These are phyloP conservation scores for Nilaparvata lugens DNA, from an alignment of 1,140 invertebrate genomes.

Conservation along the genomic window DNA sequence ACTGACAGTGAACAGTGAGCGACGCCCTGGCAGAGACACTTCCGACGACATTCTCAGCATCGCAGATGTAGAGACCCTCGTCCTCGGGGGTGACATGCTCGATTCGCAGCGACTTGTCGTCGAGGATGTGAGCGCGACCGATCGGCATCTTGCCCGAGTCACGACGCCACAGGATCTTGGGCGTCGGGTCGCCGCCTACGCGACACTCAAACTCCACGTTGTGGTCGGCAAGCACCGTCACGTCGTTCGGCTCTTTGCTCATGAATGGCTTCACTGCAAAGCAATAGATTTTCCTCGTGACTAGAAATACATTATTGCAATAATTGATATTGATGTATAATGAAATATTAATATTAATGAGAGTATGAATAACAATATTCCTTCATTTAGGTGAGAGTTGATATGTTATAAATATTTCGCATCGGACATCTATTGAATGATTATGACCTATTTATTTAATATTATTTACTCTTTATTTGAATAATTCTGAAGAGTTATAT, in stretches of 20 bases:
- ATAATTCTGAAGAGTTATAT: too few species aligned
- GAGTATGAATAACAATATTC: too few species aligned
- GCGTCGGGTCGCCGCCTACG: conserved; percentile 81
- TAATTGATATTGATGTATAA: too few species aligned
- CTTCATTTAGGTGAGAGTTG: too few species aligned
- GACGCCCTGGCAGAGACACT: conserved; percentile 61
- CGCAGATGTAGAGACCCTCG: conserved; percentile 72
- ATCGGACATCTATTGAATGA: too few species aligned
- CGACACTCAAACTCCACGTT: conserved; percentile 79
- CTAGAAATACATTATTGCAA: too few species aligned
- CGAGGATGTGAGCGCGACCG: conserved; percentile 58
- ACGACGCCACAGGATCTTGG: conserved; percentile 80
- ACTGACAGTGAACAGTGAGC: conserved; percentile 67
- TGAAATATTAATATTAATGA: too few species aligned
- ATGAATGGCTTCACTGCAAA: conserved; percentile 81
- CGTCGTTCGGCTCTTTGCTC: conserved; percentile 71
- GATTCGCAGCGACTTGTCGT: conserved; percentile 66
- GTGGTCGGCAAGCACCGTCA: conserved; percentile 68
- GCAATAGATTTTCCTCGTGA: neutral
- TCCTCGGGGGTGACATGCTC: conserved; percentile 62
- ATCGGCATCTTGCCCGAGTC: conserved; percentile 75
- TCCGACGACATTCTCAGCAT: conserved; percentile 70
- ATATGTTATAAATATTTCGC: too few species aligned
- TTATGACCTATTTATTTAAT: too few species aligned
- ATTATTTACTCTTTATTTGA: too few species aligned